Percentiles rank a stretch among this genome's conserved stretches.
Conservation (phyloP, 2,113 vertebrate species). For the Semicossyphus pulcher region DNA sequence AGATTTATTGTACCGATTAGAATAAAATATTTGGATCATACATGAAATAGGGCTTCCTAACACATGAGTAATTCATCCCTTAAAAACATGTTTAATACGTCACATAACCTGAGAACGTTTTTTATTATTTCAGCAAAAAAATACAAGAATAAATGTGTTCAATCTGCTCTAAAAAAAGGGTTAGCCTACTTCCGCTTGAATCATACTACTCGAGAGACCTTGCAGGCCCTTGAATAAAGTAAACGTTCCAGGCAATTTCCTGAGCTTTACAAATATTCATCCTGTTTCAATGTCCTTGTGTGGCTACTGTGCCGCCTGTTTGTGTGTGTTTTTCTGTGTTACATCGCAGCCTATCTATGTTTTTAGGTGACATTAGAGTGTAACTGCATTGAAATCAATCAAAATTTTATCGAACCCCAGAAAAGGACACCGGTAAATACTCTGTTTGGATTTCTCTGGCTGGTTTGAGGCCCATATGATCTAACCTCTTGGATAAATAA, state of each 20-base stretch:
- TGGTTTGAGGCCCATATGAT: neutral
- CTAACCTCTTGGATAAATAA: neutral
- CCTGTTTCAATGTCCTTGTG: neutral
- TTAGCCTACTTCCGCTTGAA: neutral
- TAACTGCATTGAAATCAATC: neutral
- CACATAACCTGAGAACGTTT: too few relatives aligned
- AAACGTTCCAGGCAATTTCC: neutral
- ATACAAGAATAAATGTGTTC: neutral
- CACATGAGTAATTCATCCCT: too few relatives aligned
- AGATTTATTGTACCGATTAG: too few relatives aligned
- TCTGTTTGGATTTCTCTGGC: neutral
- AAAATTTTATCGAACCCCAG: neutral
- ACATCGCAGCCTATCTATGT: neutral
- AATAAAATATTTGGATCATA: too few relatives aligned
- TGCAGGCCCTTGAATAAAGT: neutral
- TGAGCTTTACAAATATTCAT: neutral
- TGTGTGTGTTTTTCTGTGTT: neutral
- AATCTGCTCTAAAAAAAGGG: constrained; percentile 9
- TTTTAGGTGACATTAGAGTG: neutral
- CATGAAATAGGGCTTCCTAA: too few relatives aligned
- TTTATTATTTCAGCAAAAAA: neutral
- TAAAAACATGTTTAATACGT: too few relatives aligned
- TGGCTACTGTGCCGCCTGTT: neutral
- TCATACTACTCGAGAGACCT: constrained; percentile 4
- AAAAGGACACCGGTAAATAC: neutral